These are phyloP conservation scores for Nowickia ferox DNA, from an alignment of 2,888 invertebrate genomes.

Conservation along the genomic window DNA sequence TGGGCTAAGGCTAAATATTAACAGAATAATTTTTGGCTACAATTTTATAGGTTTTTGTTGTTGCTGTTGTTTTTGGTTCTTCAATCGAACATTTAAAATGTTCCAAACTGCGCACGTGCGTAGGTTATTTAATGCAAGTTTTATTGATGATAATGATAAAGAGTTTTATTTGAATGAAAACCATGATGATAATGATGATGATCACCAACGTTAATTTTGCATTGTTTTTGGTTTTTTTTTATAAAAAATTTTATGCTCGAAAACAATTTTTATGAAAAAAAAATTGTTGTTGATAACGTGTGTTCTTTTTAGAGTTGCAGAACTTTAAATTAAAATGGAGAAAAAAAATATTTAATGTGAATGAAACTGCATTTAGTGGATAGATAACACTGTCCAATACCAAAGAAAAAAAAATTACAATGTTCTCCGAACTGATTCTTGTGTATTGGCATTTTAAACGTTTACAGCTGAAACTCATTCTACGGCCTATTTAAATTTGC, in stretches of 20 bases:
- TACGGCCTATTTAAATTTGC: too few relatives aligned
- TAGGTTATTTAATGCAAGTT: constrained; percentile 58
- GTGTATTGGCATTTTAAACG: too few relatives aligned
- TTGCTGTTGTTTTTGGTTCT: neutral
- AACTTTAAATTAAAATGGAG: too few relatives aligned
- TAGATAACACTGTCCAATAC: too few relatives aligned
- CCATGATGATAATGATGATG: constrained; percentile 24
- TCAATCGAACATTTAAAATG: constrained; percentile 31
- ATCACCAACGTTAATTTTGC: constrained; percentile 14
- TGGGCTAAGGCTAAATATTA: constrained; percentile 47
- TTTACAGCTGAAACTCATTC: too few relatives aligned
- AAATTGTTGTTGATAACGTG: constrained; percentile 45
- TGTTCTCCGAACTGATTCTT: too few relatives aligned
- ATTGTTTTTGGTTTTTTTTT: constrained; percentile 1
- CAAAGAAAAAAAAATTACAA: too few relatives aligned
- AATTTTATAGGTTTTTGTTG: neutral
- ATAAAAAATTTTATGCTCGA: neutral
- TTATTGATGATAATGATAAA: constrained; percentile 47
- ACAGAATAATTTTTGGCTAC: constrained; percentile 22
- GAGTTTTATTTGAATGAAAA: neutral
- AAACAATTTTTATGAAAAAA: constrained; percentile 15
- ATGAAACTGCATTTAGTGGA: too few relatives aligned
- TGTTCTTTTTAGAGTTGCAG: neutral
- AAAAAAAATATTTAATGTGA: too few relatives aligned
- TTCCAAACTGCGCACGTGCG: constrained; percentile 57